Percentiles rank a stretch among this genome's conserved stretches.
Conservation (phyloP, 2,113 vertebrate genomes). For the Nyctibius bracteatus region DNA sequence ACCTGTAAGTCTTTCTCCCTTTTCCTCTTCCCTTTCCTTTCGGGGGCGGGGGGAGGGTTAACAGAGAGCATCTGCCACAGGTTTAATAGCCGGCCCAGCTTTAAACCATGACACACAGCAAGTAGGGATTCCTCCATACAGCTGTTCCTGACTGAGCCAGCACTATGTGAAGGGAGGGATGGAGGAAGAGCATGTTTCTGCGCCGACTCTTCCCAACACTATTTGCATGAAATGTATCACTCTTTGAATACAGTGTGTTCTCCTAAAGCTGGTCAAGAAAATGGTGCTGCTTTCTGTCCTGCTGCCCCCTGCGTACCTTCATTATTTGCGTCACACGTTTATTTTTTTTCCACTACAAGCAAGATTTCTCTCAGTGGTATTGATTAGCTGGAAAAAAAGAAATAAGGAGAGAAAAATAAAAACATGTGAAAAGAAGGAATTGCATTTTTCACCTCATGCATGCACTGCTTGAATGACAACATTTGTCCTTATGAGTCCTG, state of each 20-base stretch:
- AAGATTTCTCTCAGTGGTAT: neutral
- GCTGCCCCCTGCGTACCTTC: accelerated
- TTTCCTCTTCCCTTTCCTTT: too few relatives aligned
- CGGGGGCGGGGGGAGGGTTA: too few relatives aligned
- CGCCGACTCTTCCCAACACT: neutral
- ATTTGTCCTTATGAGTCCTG: neutral
- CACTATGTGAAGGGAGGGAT: neutral
- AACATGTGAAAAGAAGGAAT: neutral
- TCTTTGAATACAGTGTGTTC: neutral
- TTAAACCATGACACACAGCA: too few relatives aligned
- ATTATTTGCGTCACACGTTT: neutral
- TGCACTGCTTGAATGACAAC: neutral
- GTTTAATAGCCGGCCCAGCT: too few relatives aligned
- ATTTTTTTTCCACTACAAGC: neutral
- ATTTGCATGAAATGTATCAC: neutral
- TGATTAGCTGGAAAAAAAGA: neutral
- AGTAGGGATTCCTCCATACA: neutral
- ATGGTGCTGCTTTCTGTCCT: neutral
- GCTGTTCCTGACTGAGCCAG: neutral
- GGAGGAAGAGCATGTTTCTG: neutral
- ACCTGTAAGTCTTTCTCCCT: too few relatives aligned
- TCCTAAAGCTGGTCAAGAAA: neutral
- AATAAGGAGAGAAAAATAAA: neutral
- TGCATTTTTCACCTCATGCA: neutral
- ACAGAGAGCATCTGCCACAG: too few relatives aligned